Evolutionary conservation across 2,888 invertebrate genomes (phyloP).

Genomic region (Biston betularia): DNA sequence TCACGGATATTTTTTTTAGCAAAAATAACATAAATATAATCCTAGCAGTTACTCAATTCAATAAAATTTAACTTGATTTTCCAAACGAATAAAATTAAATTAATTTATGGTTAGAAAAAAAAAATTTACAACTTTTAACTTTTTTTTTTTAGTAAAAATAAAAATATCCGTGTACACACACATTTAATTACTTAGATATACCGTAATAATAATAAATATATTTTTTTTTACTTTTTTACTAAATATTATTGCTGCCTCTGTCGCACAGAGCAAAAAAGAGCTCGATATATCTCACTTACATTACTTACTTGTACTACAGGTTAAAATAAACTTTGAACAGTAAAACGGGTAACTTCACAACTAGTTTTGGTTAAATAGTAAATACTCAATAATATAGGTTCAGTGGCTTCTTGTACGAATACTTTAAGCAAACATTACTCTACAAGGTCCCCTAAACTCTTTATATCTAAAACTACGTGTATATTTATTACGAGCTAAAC

Average conservation of each 20-base stretch:
- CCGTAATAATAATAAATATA: slow-evolving; percentile 56
- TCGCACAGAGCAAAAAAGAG: slow-evolving; percentile 79
- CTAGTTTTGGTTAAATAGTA: slow-evolving; percentile 57
- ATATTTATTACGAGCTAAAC: slow-evolving; percentile 57
- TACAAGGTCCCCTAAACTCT: slow-evolving; percentile 61
- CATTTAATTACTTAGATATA: slow-evolving; percentile 46
- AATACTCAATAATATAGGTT: slow-evolving; percentile 50
- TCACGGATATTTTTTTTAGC: background rate
- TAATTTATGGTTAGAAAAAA: background rate
- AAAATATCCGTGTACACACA: slow-evolving; percentile 38
- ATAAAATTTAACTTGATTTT: no score
- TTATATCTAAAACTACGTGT: slow-evolving; percentile 44
- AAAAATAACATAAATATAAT: background rate
- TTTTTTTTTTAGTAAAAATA: background rate
- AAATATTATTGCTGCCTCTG: slow-evolving; percentile 82
- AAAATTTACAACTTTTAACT: no score
- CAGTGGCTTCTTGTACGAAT: slow-evolving; percentile 34
- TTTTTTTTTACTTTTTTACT: slow-evolving; percentile 43
- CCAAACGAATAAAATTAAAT: background rate
- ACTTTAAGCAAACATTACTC: slow-evolving; percentile 50
- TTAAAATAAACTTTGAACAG: slow-evolving; percentile 38
- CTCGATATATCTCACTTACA: slow-evolving; percentile 78
- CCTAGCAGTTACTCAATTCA: no score
- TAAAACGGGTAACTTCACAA: slow-evolving; percentile 44
- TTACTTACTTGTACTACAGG: slow-evolving; percentile 65